A percentile compares a stretch with the other conserved stretches of the same genome.
These are phyloP conservation scores for Agonopterix alstromeriana DNA, from an alignment of 2,888 invertebrate genomes.

Conservation along the genomic window DNA sequence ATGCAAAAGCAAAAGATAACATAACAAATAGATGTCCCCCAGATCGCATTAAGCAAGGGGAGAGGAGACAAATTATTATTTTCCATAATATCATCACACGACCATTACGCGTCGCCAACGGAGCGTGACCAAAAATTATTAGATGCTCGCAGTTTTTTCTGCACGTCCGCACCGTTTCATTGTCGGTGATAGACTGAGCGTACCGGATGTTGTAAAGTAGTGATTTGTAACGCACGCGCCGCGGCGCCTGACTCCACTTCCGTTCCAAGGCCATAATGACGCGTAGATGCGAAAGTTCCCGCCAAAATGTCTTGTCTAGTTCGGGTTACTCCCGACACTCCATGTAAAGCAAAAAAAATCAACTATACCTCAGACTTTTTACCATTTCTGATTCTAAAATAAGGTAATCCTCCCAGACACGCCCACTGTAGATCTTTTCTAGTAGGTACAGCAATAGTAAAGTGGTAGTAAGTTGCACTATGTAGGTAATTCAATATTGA, in stretches of 20 bases:
- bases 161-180: constrained; percentile 48
- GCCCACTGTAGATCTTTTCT: no score
- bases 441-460: no score
- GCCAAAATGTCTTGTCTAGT: constrained; percentile 24
- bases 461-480: no score
- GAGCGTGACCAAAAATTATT: constrained; percentile 66
- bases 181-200: constrained; percentile 43
- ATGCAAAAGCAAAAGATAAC: constrained; percentile 23
- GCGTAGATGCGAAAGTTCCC: constrained; percentile 24
- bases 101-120: constrained; percentile 56
- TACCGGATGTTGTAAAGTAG: constrained; percentile 76
- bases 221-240: constrained; percentile 78
- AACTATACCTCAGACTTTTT: no score
- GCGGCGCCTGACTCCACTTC: constrained; percentile 69
- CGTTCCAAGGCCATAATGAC: constrained; percentile 63
- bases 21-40: constrained; percentile 35
- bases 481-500: no score
- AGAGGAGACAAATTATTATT: constrained; percentile 68
- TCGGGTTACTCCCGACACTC: constrained; percentile 2
- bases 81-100: constrained; percentile 70
- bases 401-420: background rate
- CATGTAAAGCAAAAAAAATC: no score
- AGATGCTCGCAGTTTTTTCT: constrained; percentile 33
- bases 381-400: background rate
- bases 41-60: constrained; percentile 33